Evolutionary conservation across 1,140 invertebrate species (phyloP), one percentile per base, ranked within the genome.

Genomic region (Drosophila pallidifrons): DNA sequence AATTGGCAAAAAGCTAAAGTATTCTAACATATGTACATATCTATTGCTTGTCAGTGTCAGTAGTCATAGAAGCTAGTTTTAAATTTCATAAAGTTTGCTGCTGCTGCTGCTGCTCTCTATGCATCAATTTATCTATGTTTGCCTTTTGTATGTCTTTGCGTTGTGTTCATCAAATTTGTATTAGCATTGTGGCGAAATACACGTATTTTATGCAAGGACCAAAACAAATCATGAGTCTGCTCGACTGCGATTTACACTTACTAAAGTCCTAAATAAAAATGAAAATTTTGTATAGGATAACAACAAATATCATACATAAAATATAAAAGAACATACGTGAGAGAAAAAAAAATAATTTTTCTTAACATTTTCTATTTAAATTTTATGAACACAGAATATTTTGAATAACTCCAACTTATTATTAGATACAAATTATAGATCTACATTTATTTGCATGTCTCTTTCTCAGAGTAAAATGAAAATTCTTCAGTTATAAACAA

Each of bases 1-100:
- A 86, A 86, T 86, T 86, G 82, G 78, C 82, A 86, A 61, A 78
- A 79, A 51, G 35, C 75, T 68, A 16, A 71, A 61, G 75, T 38
- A 38, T 0, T 38, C 7, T 10, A 25, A 25, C 20, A 25, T 86
- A 58, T 68, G 68, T 67, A 25, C 20, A 20, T 20, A 20, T 20
- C 20, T 20, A 20, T 20, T 20, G 28, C 25, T 2, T 16, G 11
- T 16, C 47, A 63, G 20, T 64, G 68, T 55, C 60, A 60, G 64
- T 71, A 38, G 35, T 38, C 66, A 38, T 15, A 16, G 35, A 3
- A 76, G 75, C 64, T 52, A 61, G 74, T 68, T 83, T 85, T 59
- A 51, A 80, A 73, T 74, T 80, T 70, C 15, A 45, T 49, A 63
- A 79, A 74, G 51, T 66, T 25, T 25, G 20, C 20, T 25, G 20